These are phyloP conservation scores for Euclidia mi DNA, from an alignment of 2,888 invertebrate genomes.

Conservation along the genomic window DNA sequence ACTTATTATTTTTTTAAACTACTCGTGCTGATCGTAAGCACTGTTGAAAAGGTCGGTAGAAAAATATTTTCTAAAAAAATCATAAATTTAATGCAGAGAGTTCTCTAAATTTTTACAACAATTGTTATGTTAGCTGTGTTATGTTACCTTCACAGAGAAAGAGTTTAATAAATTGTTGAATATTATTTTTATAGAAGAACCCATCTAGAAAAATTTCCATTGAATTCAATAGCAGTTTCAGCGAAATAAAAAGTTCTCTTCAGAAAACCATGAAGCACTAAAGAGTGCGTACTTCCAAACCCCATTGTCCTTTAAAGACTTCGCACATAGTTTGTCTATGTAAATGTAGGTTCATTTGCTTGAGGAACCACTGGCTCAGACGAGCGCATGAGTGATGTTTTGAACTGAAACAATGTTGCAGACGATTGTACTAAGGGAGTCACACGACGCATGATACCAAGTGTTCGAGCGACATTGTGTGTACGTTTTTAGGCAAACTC, in stretches of 20 bases:
- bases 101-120: too few species aligned
- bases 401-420: conserved; percentile 54
- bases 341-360: conserved; percentile 24
- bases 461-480: conserved; percentile 62
- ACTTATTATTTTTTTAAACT: too few species aligned
- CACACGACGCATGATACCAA: conserved; percentile 57
- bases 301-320: conserved; percentile 18
- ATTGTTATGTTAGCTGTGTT: too few species aligned
- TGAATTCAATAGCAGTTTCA: too few species aligned
- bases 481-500: conserved; percentile 61
- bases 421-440: conserved; percentile 25
- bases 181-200: too few species aligned
- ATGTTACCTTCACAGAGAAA: too few species aligned
- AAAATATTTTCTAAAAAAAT: too few species aligned
- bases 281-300: conserved; percentile 1
- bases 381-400: conserved; percentile 53
- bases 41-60: too few species aligned
- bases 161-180: too few species aligned
- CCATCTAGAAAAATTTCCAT: too few species aligned
- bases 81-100: too few species aligned
- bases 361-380: conserved; percentile 30
- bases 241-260: background rate
- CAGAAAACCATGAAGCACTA: background rate
- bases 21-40: too few species aligned
- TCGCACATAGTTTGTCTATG: conserved; percentile 19